phyloP scores from a whole-genome alignment of 2,888 invertebrate species.

The Eulithis testata region DNA sequence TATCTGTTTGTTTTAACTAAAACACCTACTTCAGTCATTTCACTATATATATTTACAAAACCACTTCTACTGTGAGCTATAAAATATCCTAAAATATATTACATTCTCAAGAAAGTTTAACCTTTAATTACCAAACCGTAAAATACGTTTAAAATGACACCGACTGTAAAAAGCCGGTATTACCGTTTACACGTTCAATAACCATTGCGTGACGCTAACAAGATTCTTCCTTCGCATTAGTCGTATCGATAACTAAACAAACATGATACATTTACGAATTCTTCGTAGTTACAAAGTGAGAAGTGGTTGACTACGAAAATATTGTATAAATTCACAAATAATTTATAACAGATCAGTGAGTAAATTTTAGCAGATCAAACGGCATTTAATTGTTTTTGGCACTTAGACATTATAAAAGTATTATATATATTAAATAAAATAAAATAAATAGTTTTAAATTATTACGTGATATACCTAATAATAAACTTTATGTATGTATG shows the following conservation, averaged over 20 bases:
- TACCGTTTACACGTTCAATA: slow-evolving; percentile 35
- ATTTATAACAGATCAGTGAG: too few species aligned
- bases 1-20: background rate
- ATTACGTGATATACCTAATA: too few species aligned
- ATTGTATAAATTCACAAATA: too few species aligned
- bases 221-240: slow-evolving; percentile 40
- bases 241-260: slow-evolving; percentile 39
- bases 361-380: too few species aligned
- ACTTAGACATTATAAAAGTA: too few species aligned
- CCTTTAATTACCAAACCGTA: slow-evolving; percentile 8
- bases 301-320: slow-evolving; percentile 25
- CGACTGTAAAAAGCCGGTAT: slow-evolving; percentile 16
- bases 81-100: background rate
- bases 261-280: slow-evolving; percentile 41
- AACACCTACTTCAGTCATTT: too few species aligned
- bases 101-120: slow-evolving; percentile 2
- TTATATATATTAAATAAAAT: too few species aligned
- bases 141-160: slow-evolving; percentile 4
- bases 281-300: slow-evolving; percentile 5
- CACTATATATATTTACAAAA: background rate
- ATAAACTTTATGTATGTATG: too few species aligned
- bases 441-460: too few species aligned
- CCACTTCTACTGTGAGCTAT: background rate
- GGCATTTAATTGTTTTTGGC: too few species aligned
- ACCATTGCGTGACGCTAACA: slow-evolving; percentile 42